Base-by-base conservation (phyloP, 2,113 vertebrate genomes). In the Maccullochella peelii region DNA sequence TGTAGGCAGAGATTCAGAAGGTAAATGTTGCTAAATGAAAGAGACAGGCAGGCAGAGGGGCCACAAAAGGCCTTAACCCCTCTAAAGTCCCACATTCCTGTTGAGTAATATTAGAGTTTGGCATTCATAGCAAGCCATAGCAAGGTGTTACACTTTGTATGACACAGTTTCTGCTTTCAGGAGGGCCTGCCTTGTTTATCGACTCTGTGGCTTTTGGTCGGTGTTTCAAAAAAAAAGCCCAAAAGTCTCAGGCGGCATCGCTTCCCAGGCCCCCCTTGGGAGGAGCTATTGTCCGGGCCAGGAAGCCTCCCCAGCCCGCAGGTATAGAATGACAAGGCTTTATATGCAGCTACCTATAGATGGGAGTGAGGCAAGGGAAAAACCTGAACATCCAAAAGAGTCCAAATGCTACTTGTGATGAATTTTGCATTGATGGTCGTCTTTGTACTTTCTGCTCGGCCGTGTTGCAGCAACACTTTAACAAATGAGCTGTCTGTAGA, bases 211-310 rank as follows among this genome's bases (percentile, higher is more conserved):
- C 92, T 94, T 91, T 92, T 89, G 79, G 84, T 91, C 85, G 36
- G 84, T 63, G 36, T 86, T 94, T 92, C 33, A 90, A 88, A 91
- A 91, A 86, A 92, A 89, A 86, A 86, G 72, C 83, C 89, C 76
- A 89, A 92, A 92, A 89, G 93, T 94, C 94, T 94, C 93, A 89
- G 85, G 92, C 89, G 87, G 89, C 90, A 90, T 79, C 30, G 93
- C 86, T 95, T 95, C 94, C 94, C 93, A 95, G 91, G 93, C 88
- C 84, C 92, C 95, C 92, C 95, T 86, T 73, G 94, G 92, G 94
- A 94, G 80, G 80, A 88, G 88, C 88, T 50, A 91, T 94, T 94
- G 93, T 94, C 80, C 82, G 0, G 66, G 79, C 78, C 90, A 92
- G 93, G 93, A 94, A 92, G 87, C 91, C 89, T 94, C 86, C 92